Conservation (phyloP, 2,113 vertebrate species). For the Pseudopipra pipra region DNA sequence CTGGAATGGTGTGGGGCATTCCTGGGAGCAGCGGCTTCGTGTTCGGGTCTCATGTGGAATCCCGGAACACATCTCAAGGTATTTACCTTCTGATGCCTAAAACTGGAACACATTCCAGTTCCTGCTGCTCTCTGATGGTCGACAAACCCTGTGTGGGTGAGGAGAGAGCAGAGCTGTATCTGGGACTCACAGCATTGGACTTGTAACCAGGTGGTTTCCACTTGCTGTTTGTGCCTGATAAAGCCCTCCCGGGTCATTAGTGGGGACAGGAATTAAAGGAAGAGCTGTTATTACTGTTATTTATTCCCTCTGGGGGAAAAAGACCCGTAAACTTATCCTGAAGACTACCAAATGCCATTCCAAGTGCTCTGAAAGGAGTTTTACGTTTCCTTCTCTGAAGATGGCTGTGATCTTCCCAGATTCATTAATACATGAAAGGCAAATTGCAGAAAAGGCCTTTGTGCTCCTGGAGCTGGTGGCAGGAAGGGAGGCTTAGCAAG, state of each 20-base stretch:
- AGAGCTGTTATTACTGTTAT: neutral
- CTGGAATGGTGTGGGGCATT: neutral
- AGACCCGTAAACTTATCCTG: neutral
- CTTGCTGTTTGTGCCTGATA: neutral
- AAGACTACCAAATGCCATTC: neutral
- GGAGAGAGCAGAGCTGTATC: neutral
- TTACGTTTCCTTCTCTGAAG: conserved; percentile 7
- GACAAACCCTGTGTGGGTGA: neutral
- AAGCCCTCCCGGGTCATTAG: neutral
- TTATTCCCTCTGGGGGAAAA: neutral
- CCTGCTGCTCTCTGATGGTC: neutral
- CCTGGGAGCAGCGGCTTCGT: accelerated
- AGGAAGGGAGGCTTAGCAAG: conserved; percentile 3
- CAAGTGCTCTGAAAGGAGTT: conserved; percentile 7
- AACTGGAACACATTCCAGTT: neutral
- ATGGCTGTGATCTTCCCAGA: neutral
- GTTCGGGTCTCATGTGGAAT: neutral
- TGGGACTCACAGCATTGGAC: neutral
- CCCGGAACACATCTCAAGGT: accelerated
- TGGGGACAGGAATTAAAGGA: neutral
- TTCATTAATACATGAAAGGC: conserved; percentile 7
- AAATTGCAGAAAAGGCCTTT: neutral
- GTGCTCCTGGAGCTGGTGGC: neutral
- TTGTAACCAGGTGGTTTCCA: neutral
- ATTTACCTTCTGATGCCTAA: neutral